Percentiles rank a stretch among this genome's conserved stretches.
Conservation (phyloP, 2,797 vertebrate genomes). For the Poeciliopsis presidionis region DNA sequence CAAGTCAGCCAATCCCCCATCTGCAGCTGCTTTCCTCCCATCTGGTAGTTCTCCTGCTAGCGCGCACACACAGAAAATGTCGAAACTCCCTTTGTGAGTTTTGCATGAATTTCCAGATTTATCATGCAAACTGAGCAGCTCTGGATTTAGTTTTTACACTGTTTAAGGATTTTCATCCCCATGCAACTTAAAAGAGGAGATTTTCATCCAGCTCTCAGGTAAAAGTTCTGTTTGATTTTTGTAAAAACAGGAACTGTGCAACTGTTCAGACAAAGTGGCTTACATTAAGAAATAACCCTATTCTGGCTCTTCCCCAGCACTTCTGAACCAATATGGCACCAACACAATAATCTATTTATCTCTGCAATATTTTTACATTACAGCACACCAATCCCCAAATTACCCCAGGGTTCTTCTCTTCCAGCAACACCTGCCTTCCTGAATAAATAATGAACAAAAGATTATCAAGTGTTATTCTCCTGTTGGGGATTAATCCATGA, state of each 20-base stretch:
- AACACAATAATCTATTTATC: conserved; percentile 21
- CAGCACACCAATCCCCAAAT: conserved; percentile 35
- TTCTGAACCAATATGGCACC: conserved; percentile 13
- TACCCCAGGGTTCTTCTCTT: conserved; percentile 9
- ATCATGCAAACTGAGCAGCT: conserved; percentile 40
- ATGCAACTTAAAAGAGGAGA: conserved; percentile 43
- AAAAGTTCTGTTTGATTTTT: conserved; percentile 49
- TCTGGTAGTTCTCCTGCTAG: conserved; percentile 51
- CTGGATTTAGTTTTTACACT: conserved; percentile 8
- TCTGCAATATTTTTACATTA: conserved; percentile 33
- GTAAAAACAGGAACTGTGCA: conserved; percentile 50
- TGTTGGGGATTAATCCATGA: conserved; percentile 54
- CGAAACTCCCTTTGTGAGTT: conserved; percentile 29
- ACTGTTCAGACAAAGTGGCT: conserved; percentile 19
- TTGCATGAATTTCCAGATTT: conserved; percentile 29
- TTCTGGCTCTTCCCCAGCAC: conserved; percentile 4
- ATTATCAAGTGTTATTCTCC: conserved; percentile 39
- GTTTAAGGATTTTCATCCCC: conserved; percentile 29
- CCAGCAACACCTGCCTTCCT: conserved; percentile 33
- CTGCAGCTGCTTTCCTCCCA: conserved; percentile 64
- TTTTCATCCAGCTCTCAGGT: conserved; percentile 31
- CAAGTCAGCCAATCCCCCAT: conserved; percentile 46
- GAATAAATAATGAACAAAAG: conserved; percentile 54
- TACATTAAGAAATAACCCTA: conserved; percentile 24
- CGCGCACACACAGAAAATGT: conserved; percentile 8